These are phyloP conservation scores for Andrena chrysosceles DNA, from an alignment of 2,888 invertebrate species.

Conservation along the genomic window DNA sequence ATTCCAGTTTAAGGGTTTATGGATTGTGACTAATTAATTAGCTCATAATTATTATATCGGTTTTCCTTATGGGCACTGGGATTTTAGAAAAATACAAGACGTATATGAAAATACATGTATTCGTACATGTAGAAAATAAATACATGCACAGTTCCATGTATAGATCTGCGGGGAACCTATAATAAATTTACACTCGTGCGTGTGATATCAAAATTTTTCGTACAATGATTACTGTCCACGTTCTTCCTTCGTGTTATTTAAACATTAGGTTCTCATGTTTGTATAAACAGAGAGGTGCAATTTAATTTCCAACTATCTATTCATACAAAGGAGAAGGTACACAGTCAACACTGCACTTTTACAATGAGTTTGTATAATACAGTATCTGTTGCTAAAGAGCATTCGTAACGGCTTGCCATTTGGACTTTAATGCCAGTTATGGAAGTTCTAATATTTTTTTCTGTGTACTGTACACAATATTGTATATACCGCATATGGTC, in stretches of 20 bases:
- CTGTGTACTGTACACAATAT: conserved; percentile 42
- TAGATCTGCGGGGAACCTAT: conserved; percentile 14
- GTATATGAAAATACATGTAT: conserved; percentile 48
- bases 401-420: conserved; percentile 54
- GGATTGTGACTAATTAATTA: conserved; percentile 71
- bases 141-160: conserved; percentile 19
- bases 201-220: conserved; percentile 9
- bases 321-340: conserved; percentile 42
- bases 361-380: conserved; percentile 53
- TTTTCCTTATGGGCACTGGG: conserved; percentile 28
- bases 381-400: conserved; percentile 49
- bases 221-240: conserved; percentile 21
- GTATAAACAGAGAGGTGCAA: conserved; percentile 15
- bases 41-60: conserved; percentile 38
- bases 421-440: conserved; percentile 59
- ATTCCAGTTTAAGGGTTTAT: conserved; percentile 63
- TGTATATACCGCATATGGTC: conserved; percentile 8
- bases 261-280: conserved; percentile 8
- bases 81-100: conserved; percentile 38
- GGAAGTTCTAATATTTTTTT: conserved; percentile 52
- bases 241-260: conserved; percentile 12
- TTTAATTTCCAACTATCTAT: conserved; percentile 32
- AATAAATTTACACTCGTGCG: conserved; percentile 9
- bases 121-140: conserved; percentile 29
- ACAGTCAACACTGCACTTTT: conserved; percentile 60